Evolutionary conservation across 2,888 invertebrate genomes (phyloP).

Genomic region (Clistopyga incitator): DNA sequence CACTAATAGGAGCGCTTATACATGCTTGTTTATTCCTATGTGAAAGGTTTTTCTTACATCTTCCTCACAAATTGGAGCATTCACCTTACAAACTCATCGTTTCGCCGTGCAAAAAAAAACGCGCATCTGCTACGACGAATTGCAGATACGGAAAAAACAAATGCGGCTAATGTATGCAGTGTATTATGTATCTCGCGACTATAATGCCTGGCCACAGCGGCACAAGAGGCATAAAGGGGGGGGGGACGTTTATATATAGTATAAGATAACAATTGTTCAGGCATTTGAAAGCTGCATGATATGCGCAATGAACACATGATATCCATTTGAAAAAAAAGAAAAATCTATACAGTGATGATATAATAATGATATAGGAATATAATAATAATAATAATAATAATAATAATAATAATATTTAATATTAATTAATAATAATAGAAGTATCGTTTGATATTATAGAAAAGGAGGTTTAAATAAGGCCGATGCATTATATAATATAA

Average conservation of each 20-base stretch:
- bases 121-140: conserved; percentile 5
- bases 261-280: conserved; percentile 68
- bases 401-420: conserved; percentile 68
- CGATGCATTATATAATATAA: conserved; percentile 73
- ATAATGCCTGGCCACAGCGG: conserved; percentile 37
- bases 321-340: conserved; percentile 75
- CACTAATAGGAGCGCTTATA: no score
- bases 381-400: conserved; percentile 68
- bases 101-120: conserved; percentile 23
- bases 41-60: no score
- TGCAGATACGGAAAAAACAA: conserved; percentile 11
- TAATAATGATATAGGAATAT: conserved; percentile 62
- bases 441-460: conserved; percentile 78
- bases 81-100: background rate
- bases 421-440: conserved; percentile 72
- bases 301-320: conserved; percentile 80
- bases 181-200: conserved; percentile 39
- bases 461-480: conserved; percentile 70
- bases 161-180: conserved; percentile 51
- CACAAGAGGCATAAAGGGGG: conserved; percentile 3
- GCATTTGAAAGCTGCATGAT: conserved; percentile 72
- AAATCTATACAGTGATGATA: conserved; percentile 69
- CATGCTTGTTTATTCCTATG: no score
- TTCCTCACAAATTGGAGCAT: no score
- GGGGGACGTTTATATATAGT: conserved; percentile 3